phyloP scores from a whole-genome alignment of 2,113 vertebrate species.

The Todiramphus saurophagus region DNA sequence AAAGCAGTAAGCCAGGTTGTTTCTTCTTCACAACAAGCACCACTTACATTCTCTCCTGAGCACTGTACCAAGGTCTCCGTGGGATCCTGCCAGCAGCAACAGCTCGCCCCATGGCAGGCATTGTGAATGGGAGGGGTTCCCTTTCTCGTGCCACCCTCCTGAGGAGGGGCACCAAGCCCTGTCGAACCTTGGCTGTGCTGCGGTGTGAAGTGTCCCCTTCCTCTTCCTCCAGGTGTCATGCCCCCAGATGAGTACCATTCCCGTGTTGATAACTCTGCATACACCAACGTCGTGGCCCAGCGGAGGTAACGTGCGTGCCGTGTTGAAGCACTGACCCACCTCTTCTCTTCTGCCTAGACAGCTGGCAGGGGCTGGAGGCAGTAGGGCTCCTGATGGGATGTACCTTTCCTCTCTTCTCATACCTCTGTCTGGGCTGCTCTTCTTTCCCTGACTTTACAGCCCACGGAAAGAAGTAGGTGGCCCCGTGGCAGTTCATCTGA shows the following conservation, averaged over 20 bases:
- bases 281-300: conserved; percentile 88
- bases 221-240: conserved; percentile 85
- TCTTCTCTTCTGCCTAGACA: not conserved
- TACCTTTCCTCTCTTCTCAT: fast-evolving
- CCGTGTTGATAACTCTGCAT: conserved; percentile 87
- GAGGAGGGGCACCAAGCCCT: fast-evolving
- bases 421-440: fast-evolving
- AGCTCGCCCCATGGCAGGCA: fast-evolving
- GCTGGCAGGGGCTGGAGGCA: not conserved
- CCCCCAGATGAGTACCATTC: conserved; percentile 91
- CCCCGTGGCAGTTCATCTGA: fast-evolving
- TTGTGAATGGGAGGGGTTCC: not conserved
- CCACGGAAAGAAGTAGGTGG: not conserved
- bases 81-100: not conserved
- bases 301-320: conserved; percentile 72
- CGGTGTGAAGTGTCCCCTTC: not conserved
- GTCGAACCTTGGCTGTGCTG: fast-evolving
- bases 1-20: fast-evolving
- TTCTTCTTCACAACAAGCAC: not conserved
- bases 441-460: not conserved
- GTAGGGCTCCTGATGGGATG: fast-evolving
- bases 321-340: fast-evolving
- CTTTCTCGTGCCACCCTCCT: fast-evolving
- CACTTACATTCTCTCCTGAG: fast-evolving
- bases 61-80: fast-evolving